phyloP scores from a whole-genome alignment of 92 coral and sea anemone species.

The Porites divaricata region DNA sequence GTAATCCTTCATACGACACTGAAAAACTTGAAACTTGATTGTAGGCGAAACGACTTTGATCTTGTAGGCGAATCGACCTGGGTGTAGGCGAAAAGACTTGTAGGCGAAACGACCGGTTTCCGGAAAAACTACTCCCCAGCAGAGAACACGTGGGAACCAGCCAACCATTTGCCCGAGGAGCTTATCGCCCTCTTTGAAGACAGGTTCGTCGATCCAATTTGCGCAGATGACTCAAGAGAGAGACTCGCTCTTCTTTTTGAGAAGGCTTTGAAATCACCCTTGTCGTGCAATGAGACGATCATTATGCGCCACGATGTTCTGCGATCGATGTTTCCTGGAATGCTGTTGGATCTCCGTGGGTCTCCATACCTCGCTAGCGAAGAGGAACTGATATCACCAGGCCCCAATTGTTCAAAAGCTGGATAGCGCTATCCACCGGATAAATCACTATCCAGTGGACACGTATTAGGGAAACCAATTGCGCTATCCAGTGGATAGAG shows the following conservation, averaged over 20 bases:
- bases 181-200: constrained; percentile 21
- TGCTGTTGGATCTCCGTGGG: constrained; percentile 23
- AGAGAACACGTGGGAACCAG: constrained; percentile 46
- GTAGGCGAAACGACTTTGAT: too few species aligned
- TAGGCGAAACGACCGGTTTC: too few species aligned
- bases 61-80: too few species aligned
- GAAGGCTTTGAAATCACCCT: constrained; percentile 19
- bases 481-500: too few species aligned
- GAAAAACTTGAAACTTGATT: too few species aligned
- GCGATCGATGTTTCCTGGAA: constrained; percentile 26
- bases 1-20: too few species aligned
- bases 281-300: constrained; percentile 29
- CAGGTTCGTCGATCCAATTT: constrained; percentile 29
- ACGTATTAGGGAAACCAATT: too few species aligned
- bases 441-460: too few species aligned
- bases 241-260: constrained; percentile 39
- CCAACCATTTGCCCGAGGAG: constrained; percentile 28
- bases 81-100: constrained; percentile 39
- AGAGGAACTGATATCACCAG: constrained; percentile 35
- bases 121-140: constrained; percentile 23
- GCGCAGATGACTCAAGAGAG: constrained; percentile 38
- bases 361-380: constrained; percentile 16
- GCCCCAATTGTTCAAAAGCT: too few species aligned
- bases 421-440: too few species aligned
- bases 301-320: constrained; percentile 34